A percentile compares a stretch with the other conserved stretches of the same genome.
Conservation (phyloP, 2,797 vertebrate species). For the Antennarius maculatus region DNA sequence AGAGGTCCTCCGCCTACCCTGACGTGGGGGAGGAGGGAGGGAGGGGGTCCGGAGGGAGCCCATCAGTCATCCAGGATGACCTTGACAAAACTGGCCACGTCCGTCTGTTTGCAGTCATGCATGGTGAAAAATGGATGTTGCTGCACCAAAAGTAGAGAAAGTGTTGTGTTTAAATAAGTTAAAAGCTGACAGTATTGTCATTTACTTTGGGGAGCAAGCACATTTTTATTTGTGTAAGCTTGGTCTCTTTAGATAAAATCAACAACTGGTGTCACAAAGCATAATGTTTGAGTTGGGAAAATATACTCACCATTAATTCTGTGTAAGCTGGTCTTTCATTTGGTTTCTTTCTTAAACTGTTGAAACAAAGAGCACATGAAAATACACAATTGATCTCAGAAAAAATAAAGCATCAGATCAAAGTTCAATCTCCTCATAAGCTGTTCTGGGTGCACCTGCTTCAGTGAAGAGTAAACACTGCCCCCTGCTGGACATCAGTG, state of each 20-base stretch:
- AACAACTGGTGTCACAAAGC: slow-evolving; percentile 1
- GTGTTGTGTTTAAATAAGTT: not conserved
- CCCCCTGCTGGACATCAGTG: slow-evolving; percentile 55
- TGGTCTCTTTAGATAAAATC: slow-evolving; percentile 61
- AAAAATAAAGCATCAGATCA: not conserved
- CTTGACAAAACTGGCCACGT: slow-evolving; percentile 96
- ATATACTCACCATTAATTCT: slow-evolving; percentile 94
- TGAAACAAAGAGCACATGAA: slow-evolving; percentile 35
- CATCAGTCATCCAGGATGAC: slow-evolving; percentile 90
- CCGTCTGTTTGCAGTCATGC: slow-evolving; percentile 96
- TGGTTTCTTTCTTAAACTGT: slow-evolving; percentile 99
- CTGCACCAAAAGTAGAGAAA: slow-evolving; percentile 66
- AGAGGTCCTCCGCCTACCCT: slow-evolving; percentile 61
- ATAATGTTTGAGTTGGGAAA: not conserved
- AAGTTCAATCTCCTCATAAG: not conserved
- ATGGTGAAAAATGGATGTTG: slow-evolving; percentile 92
- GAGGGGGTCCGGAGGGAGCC: slow-evolving; percentile 31
- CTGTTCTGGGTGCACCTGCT: not conserved
- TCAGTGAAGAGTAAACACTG: slow-evolving; percentile 37
- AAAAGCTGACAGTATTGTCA: not conserved
- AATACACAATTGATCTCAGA: not conserved
- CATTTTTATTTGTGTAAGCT: slow-evolving; percentile 27
- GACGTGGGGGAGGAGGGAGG: slow-evolving; percentile 35
- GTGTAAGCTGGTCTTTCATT: slow-evolving; percentile 97
- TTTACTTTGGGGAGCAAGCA: slow-evolving; percentile 5